Conservation (phyloP, 2,113 vertebrate genomes). For the Mystacornis crossleyi region DNA sequence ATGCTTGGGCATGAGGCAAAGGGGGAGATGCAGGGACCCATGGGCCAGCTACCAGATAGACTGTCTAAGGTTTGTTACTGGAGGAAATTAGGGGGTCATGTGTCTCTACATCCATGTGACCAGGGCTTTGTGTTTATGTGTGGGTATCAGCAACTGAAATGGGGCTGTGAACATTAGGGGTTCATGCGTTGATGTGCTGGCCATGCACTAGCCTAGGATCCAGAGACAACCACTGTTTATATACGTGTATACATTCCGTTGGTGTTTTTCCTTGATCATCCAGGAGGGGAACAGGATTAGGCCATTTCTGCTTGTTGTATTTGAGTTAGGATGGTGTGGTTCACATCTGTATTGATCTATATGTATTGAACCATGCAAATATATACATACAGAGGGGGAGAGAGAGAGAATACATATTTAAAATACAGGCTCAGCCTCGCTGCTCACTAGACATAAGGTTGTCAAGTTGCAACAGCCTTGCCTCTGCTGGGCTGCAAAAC, state of each 20-base stretch:
- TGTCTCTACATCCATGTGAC: background rate
- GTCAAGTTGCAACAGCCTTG: background rate
- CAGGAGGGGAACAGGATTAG: background rate
- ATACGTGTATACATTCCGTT: background rate
- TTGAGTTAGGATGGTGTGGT: background rate
- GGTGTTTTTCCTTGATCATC: background rate
- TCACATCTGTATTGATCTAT: background rate
- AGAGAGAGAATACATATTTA: background rate
- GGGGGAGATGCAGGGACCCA: rapidly evolving
- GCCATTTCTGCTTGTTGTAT: background rate
- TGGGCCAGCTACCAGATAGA: background rate
- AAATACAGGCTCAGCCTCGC: background rate
- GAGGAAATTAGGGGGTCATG: background rate
- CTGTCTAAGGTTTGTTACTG: background rate
- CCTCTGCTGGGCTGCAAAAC: background rate
- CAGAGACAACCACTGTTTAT: rapidly evolving
- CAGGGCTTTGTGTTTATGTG: background rate
- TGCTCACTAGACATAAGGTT: background rate
- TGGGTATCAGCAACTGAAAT: background rate
- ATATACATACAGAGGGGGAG: background rate
- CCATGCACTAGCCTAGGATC: background rate
- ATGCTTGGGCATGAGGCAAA: background rate
- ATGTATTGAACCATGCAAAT: background rate
- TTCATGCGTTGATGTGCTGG: background rate
- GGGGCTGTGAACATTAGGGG: background rate